These are phyloP conservation scores for Himalopsyche anomala DNA, from an alignment of 2,888 invertebrate genomes.

Conservation along the genomic window DNA sequence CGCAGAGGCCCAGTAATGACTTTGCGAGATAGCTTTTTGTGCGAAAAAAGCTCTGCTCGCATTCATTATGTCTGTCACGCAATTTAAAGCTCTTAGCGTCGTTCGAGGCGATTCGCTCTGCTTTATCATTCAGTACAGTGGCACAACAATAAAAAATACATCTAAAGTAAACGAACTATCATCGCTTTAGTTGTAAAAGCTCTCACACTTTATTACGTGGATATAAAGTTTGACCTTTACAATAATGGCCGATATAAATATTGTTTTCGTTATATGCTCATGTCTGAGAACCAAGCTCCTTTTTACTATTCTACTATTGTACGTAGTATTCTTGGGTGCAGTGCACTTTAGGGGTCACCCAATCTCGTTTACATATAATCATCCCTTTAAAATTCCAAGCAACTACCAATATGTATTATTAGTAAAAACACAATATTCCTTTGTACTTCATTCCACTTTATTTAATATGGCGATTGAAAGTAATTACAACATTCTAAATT, in stretches of 20 bases:
- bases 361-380: too few species aligned
- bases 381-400: too few species aligned
- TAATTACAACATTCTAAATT: too few species aligned
- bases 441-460: too few species aligned
- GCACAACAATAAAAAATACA: constrained; percentile 21
- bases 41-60: constrained; percentile 6
- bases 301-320: too few species aligned
- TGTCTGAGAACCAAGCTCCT: too few species aligned
- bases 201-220: not conserved
- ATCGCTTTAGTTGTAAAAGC: not conserved
- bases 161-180: constrained; percentile 12
- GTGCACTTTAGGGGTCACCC: too few species aligned
- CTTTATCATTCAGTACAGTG: constrained; percentile 23
- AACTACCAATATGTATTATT: too few species aligned
- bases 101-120: constrained; percentile 17
- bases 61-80: constrained; percentile 34
- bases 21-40: constrained; percentile 16
- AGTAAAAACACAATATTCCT: too few species aligned
- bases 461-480: too few species aligned
- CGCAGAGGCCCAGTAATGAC: constrained; percentile 4
- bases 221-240: not conserved
- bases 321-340: too few species aligned
- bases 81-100: not conserved
- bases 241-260: not conserved
- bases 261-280: too few species aligned